Evolutionary conservation across 2,797 vertebrate genomes (phyloP).

Genomic region (Alouatta caraya): DNA sequence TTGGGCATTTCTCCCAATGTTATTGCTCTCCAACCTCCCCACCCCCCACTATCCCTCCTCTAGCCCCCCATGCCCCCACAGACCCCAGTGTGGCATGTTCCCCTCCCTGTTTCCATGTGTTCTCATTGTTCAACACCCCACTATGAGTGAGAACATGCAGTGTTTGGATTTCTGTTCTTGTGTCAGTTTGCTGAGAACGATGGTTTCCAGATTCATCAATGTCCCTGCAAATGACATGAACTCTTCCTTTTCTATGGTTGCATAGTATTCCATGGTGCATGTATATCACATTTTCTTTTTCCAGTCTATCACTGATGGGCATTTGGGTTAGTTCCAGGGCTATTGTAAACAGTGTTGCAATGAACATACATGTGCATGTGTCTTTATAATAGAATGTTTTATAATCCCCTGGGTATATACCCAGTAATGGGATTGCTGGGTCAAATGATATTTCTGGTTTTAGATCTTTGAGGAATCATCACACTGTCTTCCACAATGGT

Average conservation of each 20-base stretch:
- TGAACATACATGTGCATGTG: fast-evolving
- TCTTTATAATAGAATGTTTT: neutral
- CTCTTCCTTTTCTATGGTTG: neutral
- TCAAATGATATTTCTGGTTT: neutral
- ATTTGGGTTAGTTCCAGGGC: too few species aligned
- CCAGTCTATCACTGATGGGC: too few species aligned
- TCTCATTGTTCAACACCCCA: neutral
- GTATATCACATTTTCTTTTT: too few species aligned
- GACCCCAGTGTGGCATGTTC: neutral
- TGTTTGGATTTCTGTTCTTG: neutral
- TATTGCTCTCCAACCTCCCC: too few species aligned
- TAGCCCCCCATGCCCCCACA: too few species aligned
- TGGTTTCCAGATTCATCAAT: neutral
- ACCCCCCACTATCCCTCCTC: too few species aligned
- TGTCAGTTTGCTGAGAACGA: neutral
- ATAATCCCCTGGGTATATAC: neutral
- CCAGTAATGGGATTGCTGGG: neutral
- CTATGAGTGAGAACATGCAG: neutral
- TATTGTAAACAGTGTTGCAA: too few species aligned
- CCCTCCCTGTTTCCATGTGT: neutral
- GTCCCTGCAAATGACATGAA: neutral
- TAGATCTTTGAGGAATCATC: neutral
- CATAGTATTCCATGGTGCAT: too few species aligned
- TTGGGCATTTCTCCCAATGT: too few species aligned
- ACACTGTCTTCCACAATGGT: neutral